Evolutionary conservation across 2,797 vertebrate species (phyloP), one percentile per base, ranked within the genome.

Genomic region (Zenarchopterus dispar): DNA sequence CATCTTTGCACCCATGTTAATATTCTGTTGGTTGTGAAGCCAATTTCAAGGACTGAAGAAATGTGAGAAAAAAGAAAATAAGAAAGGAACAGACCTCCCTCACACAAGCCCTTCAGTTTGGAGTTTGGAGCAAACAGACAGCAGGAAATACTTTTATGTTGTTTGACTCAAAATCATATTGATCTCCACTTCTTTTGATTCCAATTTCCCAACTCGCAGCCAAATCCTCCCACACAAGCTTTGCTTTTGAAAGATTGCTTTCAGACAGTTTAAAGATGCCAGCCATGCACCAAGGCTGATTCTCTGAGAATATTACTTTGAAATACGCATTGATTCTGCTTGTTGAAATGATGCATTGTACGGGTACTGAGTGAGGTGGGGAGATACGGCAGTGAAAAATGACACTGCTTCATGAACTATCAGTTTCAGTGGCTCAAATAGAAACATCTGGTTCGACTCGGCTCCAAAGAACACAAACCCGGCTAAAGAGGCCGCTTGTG

Each of bases 401-500:
- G 82, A 88, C 85, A 89, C 89, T 81, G 84, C 63, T 75, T 90
- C 84, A 77, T 62, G 87, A 89, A 89, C 88, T 92, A 93, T 94
- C 92, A 71, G 86, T 93, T 92, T 89, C 91, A 92, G 89, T 86
- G 90, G 85, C 91, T 92, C 84, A 90, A 91, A 92, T 82, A 92
- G 90, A 92, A 94, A 94, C 93, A 94, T 94, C 92, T 94, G 94
- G 91, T 89, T 81, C 84, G 90, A 92, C 78, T 78, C 60, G 49
- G 62, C 84, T 93, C 93, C 93, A 91, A 91, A 87, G 79, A 86
- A 92, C 82, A 93, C 90, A 92, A 90, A 86, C 81, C 87, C 75
- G 59, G 88, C 86, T 78, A 84, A 84, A 81, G 85, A 85, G 82
- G 84, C 82, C 80, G 84, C 70, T 75, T 75, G 62, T 86, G 72